phyloP scores from a whole-genome alignment of 2,113 vertebrate genomes.

The Phalacrocorax aristotelis region DNA sequence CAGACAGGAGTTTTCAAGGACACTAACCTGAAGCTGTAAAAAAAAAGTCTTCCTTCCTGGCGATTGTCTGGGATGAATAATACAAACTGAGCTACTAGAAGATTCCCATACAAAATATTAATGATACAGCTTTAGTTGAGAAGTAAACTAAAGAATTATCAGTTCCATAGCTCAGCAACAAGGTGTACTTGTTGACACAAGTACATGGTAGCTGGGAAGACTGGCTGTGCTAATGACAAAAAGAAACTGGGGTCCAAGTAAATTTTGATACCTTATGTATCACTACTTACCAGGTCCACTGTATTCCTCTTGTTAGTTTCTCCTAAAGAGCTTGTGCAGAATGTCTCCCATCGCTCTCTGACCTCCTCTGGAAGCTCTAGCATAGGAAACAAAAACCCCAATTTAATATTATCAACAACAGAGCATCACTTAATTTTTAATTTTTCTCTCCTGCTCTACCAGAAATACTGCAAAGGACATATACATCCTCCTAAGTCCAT shows the following conservation, averaged over 20 bases:
- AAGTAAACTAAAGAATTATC: not conserved
- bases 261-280: not conserved
- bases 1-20: not conserved
- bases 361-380: constrained; percentile 89
- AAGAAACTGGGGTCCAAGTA: not conserved
- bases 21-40: not conserved
- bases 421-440: not conserved
- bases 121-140: not conserved
- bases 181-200: not conserved
- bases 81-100: not conserved
- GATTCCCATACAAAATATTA: not conserved
- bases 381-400: not conserved
- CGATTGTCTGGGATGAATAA: not conserved
- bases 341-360: constrained; percentile 92
- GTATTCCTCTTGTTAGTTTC: constrained; percentile 99
- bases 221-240: not conserved
- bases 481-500: not conserved
- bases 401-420: not conserved
- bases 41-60: not conserved
- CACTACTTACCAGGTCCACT: constrained; percentile 91
- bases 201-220: not conserved
- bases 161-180: not conserved
- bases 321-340: constrained; percentile 89
- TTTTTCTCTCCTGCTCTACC: not conserved
- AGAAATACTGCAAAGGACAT: not conserved